Evolutionary conservation across 2,888 invertebrate species (phyloP).

Genomic region (Tenthredo distinguenda): DNA sequence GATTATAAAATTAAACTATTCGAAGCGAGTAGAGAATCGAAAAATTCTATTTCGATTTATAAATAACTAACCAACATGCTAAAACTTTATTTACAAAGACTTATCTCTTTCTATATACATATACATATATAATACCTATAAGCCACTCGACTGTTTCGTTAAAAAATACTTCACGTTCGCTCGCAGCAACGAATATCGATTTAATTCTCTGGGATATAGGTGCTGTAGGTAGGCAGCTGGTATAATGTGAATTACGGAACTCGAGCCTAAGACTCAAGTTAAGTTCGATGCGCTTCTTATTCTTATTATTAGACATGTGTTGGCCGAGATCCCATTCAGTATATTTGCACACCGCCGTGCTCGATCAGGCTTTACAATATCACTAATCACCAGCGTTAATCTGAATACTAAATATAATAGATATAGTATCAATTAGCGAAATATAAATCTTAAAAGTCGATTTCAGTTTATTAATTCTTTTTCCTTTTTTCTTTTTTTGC

Average conservation of each 20-base stretch:
- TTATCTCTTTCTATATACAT: not conserved
- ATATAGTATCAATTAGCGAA: not conserved
- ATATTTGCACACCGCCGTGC: not conserved
- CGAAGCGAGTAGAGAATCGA: not conserved
- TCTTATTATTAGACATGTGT: slow-evolving; percentile 45
- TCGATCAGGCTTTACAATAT: slow-evolving; percentile 7
- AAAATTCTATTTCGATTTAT: not conserved
- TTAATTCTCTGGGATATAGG: not conserved
- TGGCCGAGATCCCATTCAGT: slow-evolving; percentile 48
- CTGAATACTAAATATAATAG: not conserved
- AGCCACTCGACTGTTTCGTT: not conserved
- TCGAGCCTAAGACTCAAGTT: not conserved
- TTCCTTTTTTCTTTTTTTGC: not conserved
- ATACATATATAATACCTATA: too few species aligned
- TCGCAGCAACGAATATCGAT: slow-evolving; percentile 15
- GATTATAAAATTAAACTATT: not conserved
- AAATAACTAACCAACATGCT: not conserved
- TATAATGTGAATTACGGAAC: not conserved
- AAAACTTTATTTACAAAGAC: not conserved
- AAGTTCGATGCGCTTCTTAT: slow-evolving; percentile 32
- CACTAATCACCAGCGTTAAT: not conserved
- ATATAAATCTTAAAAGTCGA: not conserved
- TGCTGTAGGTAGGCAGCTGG: not conserved
- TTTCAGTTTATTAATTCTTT: not conserved
- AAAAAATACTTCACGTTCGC: not conserved